Conservation (phyloP, 35 echinoderm and acorn worm genomes). For the Ophiothrix spiculata region DNA sequence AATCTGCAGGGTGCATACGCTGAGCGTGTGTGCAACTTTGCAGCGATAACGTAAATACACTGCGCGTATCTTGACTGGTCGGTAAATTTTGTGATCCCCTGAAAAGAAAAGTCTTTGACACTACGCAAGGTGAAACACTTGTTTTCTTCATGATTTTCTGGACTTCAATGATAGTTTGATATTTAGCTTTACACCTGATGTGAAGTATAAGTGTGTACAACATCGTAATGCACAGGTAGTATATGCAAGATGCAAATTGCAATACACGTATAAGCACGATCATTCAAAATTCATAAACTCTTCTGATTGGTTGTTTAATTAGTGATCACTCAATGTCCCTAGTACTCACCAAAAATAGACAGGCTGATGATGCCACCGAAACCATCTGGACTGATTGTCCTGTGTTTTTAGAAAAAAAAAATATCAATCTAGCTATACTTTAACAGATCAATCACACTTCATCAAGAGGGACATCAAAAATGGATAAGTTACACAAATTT, state of each 20-base stretch:
- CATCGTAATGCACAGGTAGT: no score
- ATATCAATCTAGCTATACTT: neutral
- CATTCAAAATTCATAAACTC: neutral
- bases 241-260: no score
- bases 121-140: no score
- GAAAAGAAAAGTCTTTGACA: neutral
- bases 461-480: neutral
- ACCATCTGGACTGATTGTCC: conserved; percentile 48
- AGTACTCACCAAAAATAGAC: conserved; percentile 69
- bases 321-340: no score
- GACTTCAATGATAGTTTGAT: neutral
- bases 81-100: neutral
- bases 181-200: no score
- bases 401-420: conserved; percentile 31
- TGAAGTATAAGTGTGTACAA: no score
- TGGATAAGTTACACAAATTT: neutral
- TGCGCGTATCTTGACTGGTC: neutral
- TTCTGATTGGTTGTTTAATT: neutral
- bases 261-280: no score
- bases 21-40: no score
- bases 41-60: no score
- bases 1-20: no score
- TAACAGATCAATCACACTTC: neutral
- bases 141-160: neutral
- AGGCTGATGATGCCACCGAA: conserved; percentile 53